phyloP scores from a whole-genome alignment of 2,888 invertebrate genomes.

The Lasioglossum figueresi region DNA sequence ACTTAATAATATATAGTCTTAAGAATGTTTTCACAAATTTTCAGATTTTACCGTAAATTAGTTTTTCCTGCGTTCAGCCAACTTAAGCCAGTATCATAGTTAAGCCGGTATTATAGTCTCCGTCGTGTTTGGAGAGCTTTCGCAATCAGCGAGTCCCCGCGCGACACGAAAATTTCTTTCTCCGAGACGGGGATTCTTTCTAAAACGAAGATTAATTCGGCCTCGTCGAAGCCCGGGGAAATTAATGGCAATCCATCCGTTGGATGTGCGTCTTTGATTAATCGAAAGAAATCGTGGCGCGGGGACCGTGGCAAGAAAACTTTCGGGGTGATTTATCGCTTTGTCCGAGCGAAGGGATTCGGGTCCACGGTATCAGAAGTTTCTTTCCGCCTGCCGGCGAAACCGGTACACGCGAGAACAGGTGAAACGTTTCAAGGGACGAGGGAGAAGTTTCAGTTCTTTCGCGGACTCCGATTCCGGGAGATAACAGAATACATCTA shows the following conservation, averaged over 20 bases:
- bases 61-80: too few species aligned
- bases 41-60: too few species aligned
- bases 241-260: constrained; percentile 65
- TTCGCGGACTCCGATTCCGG: not conserved
- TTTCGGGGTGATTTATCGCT: constrained; percentile 60
- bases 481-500: not conserved
- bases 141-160: not conserved
- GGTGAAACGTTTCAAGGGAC: constrained; percentile 6
- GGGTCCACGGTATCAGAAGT: constrained; percentile 41
- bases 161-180: not conserved
- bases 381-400: constrained; percentile 46
- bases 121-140: not conserved
- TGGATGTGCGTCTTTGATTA: constrained; percentile 65
- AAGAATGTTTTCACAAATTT: too few species aligned
- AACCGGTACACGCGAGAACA: not conserved
- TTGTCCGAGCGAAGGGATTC: constrained; percentile 42
- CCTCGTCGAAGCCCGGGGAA: constrained; percentile 29
- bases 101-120: not conserved
- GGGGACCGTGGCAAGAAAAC: constrained; percentile 45
- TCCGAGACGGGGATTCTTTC: not conserved
- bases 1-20: too few species aligned
- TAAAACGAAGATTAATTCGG: constrained; percentile 53
- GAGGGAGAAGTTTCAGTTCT: not conserved
- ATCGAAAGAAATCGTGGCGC: constrained; percentile 63
- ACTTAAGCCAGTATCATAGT: too few species aligned